Conservation (phyloP, 2,797 vertebrate species). For the Philypnodon macrostomus region DNA sequence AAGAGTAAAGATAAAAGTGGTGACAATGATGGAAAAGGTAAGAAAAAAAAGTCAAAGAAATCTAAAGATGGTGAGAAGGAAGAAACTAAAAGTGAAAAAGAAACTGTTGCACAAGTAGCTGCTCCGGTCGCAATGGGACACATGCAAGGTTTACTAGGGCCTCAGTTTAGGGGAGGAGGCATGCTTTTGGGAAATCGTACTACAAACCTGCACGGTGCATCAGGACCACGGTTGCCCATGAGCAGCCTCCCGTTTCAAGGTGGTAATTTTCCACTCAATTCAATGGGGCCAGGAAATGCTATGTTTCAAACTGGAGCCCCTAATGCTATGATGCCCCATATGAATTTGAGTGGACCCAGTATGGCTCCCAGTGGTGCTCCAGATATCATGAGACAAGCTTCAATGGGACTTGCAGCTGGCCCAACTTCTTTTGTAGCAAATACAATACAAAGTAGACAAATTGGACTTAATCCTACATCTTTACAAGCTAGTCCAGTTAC, state of each 20-base stretch:
- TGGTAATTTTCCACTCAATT: conserved; percentile 31
- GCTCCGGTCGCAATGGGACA: conserved; percentile 10
- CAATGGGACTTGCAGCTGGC: conserved; percentile 3
- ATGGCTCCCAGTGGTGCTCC: conserved; percentile 8
- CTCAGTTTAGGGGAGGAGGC: conserved; percentile 31
- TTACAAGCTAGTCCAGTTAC: conserved; percentile 4
- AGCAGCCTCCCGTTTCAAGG: conserved; percentile 39
- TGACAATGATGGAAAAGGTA: conserved; percentile 10
- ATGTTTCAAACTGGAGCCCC: conserved; percentile 19
- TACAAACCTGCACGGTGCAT: conserved; percentile 25
- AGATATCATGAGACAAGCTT: conserved; percentile 12
- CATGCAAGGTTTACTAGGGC: conserved; percentile 6
- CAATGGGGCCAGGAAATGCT: not conserved
- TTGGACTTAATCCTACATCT: not conserved
- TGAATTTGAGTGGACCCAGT: conserved; percentile 20
- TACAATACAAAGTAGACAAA: not conserved
- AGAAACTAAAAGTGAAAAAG: conserved; percentile 11
- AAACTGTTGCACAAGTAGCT: not conserved
- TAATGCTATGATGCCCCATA: not conserved
- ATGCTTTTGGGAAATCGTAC: conserved; percentile 16
- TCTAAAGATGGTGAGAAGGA: conserved; percentile 17
- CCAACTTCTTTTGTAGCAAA: conserved; percentile 23
- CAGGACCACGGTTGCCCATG: conserved; percentile 27
- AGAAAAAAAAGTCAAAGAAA: conserved; percentile 32
- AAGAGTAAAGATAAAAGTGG: conserved; percentile 35